These are phyloP conservation scores for Erpornis zantholeuca DNA, from an alignment of 2,113 vertebrate species.

Conservation along the genomic window DNA sequence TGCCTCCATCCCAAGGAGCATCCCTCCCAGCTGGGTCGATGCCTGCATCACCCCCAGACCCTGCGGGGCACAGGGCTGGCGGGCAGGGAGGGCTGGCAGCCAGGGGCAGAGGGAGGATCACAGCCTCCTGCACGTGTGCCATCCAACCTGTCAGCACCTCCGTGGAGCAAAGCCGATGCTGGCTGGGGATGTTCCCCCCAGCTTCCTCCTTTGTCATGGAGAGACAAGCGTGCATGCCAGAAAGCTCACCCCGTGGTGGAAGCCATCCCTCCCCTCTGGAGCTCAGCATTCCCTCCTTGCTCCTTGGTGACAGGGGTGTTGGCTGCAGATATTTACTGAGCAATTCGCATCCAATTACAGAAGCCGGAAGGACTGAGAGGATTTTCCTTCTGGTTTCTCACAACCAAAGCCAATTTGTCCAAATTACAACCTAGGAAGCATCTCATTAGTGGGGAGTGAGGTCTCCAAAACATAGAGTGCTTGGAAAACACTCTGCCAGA, in stretches of 20 bases:
- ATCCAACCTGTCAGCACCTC: background rate
- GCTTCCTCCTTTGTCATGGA: background rate
- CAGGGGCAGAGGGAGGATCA: background rate
- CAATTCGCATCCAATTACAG: slow-evolving; percentile 28
- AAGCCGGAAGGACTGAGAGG: background rate
- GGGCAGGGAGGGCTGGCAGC: background rate
- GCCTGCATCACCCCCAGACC: background rate
- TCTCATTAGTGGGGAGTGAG: slow-evolving; percentile 38
- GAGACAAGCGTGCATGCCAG: background rate
- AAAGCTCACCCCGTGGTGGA: background rate
- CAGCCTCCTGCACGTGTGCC: background rate
- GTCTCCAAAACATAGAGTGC: background rate
- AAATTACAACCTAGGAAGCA: slow-evolving; percentile 36
- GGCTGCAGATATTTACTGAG: background rate
- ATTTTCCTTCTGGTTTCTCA: slow-evolving; percentile 42
- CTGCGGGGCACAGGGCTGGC: fast-evolving
- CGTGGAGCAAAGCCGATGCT: background rate
- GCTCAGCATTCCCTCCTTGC: background rate
- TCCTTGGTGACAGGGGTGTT: background rate
- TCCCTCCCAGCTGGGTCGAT: fast-evolving
- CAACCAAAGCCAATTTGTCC: background rate
- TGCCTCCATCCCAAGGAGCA: background rate
- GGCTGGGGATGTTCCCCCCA: background rate
- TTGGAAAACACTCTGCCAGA: background rate
- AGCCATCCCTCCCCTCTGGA: background rate